Evolutionary conservation across 2,888 invertebrate species (phyloP).

Genomic region (Apamea crenata): DNA sequence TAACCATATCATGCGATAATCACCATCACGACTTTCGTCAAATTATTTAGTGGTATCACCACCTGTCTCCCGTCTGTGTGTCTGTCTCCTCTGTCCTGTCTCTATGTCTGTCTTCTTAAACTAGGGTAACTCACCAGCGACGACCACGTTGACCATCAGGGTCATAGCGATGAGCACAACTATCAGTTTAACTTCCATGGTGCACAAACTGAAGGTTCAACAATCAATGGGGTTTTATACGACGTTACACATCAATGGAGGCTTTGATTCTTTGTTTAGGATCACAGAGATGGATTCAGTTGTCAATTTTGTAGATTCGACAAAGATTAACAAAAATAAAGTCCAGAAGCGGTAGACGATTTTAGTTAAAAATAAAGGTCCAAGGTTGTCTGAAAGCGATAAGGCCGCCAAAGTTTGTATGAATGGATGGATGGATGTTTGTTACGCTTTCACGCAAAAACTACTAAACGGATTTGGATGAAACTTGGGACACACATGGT

Average conservation of each 20-base stretch:
- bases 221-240: conserved; percentile 74
- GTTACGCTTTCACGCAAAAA: too few relatives aligned
- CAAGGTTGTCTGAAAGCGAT: not conserved
- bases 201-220: conserved; percentile 46
- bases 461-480: too few relatives aligned
- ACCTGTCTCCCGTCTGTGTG: not conserved
- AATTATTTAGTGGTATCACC: not conserved
- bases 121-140: conserved; percentile 78
- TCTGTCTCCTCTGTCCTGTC: not conserved
- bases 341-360: not conserved
- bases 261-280: conserved; percentile 74
- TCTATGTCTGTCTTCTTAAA: not conserved
- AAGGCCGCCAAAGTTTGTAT: not conserved
- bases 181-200: conserved; percentile 75
- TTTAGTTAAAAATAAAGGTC: not conserved
- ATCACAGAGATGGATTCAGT: conserved; percentile 70
- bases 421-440: too few relatives aligned
- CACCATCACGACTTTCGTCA: not conserved
- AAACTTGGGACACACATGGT: too few relatives aligned
- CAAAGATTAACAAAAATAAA: not conserved
- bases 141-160: conserved; percentile 63
- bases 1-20: not conserved
- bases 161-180: conserved; percentile 68
- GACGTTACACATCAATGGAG: conserved; percentile 73
- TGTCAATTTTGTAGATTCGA: not conserved